Evolutionary conservation across 1,140 invertebrate species (phyloP).

Genomic region (Nephila pilipes): DNA sequence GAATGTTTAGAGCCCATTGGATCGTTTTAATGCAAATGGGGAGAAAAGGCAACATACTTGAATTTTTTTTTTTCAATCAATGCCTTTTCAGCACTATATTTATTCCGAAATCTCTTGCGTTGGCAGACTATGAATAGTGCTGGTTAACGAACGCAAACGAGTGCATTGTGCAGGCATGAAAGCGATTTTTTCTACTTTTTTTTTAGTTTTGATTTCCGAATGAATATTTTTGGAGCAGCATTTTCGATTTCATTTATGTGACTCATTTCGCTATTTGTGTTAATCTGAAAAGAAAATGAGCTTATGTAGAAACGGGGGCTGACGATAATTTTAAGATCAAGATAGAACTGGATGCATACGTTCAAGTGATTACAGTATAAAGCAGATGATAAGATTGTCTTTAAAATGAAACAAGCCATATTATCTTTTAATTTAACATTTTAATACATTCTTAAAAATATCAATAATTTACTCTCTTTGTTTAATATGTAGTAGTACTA

Average conservation of each 20-base stretch:
- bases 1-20: slow-evolving; percentile 27
- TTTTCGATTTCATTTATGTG: neutral
- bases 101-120: neutral
- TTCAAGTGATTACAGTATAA: too few species aligned
- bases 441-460: too few species aligned
- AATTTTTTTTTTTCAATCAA: neutral
- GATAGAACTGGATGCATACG: too few species aligned
- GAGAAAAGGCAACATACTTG: neutral
- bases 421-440: too few species aligned
- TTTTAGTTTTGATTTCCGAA: neutral
- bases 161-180: neutral
- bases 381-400: too few species aligned
- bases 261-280: neutral
- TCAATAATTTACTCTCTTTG: too few species aligned
- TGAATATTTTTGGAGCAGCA: neutral
- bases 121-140: neutral
- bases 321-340: too few species aligned
- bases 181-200: neutral
- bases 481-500: too few species aligned
- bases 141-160: neutral
- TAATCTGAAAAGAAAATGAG: too few species aligned
- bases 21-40: slow-evolving; percentile 21
- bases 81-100: neutral
- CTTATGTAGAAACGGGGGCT: too few species aligned
- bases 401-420: too few species aligned